Conservation (phyloP, 1,140 invertebrate genomes). For the Cotesia glomerata region DNA sequence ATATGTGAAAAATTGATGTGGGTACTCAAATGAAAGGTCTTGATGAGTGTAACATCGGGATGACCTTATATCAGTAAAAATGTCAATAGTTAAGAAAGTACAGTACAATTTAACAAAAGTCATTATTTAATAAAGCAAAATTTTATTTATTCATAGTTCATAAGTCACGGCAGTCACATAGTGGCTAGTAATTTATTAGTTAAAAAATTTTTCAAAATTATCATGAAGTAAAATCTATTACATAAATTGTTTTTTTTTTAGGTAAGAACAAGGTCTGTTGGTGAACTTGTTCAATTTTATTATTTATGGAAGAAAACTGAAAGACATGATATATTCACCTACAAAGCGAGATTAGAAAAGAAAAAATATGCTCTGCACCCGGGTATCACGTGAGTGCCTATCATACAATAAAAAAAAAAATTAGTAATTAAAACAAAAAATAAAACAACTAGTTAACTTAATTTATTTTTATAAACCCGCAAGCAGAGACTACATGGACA, state of each 20-base stretch:
- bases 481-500: slow-evolving; percentile 76
- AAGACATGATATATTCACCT: slow-evolving; percentile 88
- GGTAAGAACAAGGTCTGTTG: slow-evolving; percentile 92
- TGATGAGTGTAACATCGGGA: too few relatives aligned
- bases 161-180: too few relatives aligned
- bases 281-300: slow-evolving; percentile 97
- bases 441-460: slow-evolving; percentile 31
- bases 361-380: slow-evolving; percentile 81
- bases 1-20: too few relatives aligned
- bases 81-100: too few relatives aligned
- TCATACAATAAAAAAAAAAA: slow-evolving; percentile 7
- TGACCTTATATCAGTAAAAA: too few relatives aligned
- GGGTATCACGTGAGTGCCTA: slow-evolving; percentile 70
- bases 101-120: too few relatives aligned
- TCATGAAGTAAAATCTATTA: too few relatives aligned
- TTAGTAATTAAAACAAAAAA: not conserved
- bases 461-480: slow-evolving; percentile 33
- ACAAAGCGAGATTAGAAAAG: slow-evolving; percentile 77
- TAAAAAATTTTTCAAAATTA: too few relatives aligned
- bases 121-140: too few relatives aligned
- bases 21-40: too few relatives aligned
- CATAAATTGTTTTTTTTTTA: slow-evolving; percentile 44
- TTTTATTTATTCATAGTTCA: too few relatives aligned
- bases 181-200: too few relatives aligned
- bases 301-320: slow-evolving; percentile 99